Evolutionary conservation across 2,797 vertebrate genomes (phyloP), one percentile per base, ranked within the genome.

Genomic region (Sphenodon punctatus): DNA sequence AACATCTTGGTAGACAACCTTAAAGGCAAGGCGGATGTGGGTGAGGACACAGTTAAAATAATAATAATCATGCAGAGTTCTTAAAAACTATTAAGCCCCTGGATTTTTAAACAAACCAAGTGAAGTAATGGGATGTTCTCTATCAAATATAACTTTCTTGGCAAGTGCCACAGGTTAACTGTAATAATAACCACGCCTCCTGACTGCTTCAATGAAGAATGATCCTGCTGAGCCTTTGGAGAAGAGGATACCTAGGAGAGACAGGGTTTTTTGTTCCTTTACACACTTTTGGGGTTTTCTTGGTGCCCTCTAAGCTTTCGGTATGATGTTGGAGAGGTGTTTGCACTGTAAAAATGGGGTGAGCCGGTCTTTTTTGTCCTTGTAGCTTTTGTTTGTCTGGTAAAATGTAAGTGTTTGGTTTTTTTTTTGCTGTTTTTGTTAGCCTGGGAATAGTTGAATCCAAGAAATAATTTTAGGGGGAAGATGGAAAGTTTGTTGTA

Each of bases 251-350:
- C n/a, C n/a, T n/a, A n/a, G n/a, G n/a, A n/a, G n/a, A n/a, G n/a
- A n/a, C n/a, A n/a, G n/a, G n/a, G n/a, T n/a, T n/a, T n/a, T n/a
- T n/a, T n/a, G 45, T 80, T 53, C 19, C 0, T 0, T 36, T 27
- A 25, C 43, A 0, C 36, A 15, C n/a, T n/a, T 39, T 80, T 20
- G 17, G 7, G 32, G 39, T 34, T 45, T 45, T 34, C 53, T 8
- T 51, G 11, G 7, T 34, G 23, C 5, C 17, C 41, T 9, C 36
- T 13, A 10, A 41, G 5, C 4, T 7, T 41, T 27, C 10, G 13
- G 27, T 43, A 27, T 77, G 70, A 79, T 86, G 85, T 63, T 66
- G 82, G 78, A 59, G 11, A 74, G 69, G n/a, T 75, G 88, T 55
- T 78, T 73, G 15, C 64, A 46, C 30, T 81, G 87, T 19, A n/a